Evolutionary conservation across 1,140 invertebrate species (phyloP), one percentile per base, ranked within the genome.

Genomic region (Nasonia longicornis): DNA sequence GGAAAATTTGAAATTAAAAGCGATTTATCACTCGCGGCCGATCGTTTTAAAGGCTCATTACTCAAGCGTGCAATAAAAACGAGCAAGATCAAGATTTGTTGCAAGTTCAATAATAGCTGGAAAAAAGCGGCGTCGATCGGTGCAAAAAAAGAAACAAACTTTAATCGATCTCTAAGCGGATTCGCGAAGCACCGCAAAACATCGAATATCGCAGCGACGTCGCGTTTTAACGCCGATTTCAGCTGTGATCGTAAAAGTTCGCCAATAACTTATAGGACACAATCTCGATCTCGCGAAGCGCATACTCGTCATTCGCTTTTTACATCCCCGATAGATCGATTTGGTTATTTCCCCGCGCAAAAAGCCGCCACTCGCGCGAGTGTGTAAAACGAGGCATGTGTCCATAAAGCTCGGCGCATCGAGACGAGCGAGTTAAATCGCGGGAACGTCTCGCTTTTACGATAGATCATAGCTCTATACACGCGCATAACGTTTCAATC

Each of bases 401-500:
- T 35, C 31, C 31, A 35, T 35, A 35, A 70, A 29, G 29, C 26
- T 16, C 10, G 12, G 2, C 10, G 7, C 29, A 8, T 38, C 69
- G 69, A 26, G 26, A 70, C n/a, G 69, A 42, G 26, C 69, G 31
- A 73, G 48, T 45, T 73, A 48, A 48, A 52, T 48, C 42, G 52
- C 52, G 6, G 7, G 12, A 73, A 73, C n/a, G 42, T 45, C 71
- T 58, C 7, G 3, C n/a, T 73, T 73, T 48, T 22, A 26, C 71
- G 42, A 48, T 73, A 73, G 71, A 73, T 73, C 71, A 73, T 31
- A 58, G 64, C 8, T 31, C 26, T 26, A 26, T 26, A 22, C n/a
- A 48, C 29, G n/a, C 35, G 20, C 4, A 16, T 48, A 48, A 73
- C 38, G 22, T 72, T 73, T 73, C 38, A 73, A 73, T 73, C n/a